These are phyloP conservation scores for Neotoxoptera formosana DNA, from an alignment of 1,140 invertebrate genomes.

Conservation along the genomic window DNA sequence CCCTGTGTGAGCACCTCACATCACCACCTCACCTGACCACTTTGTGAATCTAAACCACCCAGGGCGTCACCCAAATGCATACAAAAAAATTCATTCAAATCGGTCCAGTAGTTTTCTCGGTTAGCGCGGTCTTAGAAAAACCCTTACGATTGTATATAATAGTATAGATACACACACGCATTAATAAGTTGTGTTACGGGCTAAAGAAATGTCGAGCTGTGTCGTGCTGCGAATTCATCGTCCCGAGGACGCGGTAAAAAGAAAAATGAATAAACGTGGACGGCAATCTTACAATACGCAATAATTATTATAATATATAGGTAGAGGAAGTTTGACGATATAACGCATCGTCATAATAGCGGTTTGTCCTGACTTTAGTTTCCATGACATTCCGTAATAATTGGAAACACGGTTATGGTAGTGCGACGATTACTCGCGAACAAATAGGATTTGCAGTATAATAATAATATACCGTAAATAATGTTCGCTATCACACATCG, in stretches of 20 bases:
- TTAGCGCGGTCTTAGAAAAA: no score
- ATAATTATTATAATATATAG: no score
- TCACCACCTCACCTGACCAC: no score
- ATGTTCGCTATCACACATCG: neutral
- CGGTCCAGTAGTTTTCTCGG: no score
- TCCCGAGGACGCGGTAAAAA: neutral
- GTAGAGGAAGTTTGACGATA: neutral
- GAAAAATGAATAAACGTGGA: neutral
- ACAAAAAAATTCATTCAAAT: no score
- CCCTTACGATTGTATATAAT: no score
- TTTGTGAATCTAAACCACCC: no score
- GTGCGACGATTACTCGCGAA: neutral
- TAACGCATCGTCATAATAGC: neutral
- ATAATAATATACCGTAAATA: neutral
- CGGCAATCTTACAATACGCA: neutral
- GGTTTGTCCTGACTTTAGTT: neutral
- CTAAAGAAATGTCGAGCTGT: neutral
- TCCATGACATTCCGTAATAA: neutral
- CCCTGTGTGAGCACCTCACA: no score
- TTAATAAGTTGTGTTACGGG: neutral
- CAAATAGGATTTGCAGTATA: neutral
- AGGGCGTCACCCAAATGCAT: no score
- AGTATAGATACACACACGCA: no score
- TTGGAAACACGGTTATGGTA: neutral
- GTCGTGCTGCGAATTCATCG: neutral